Percentiles rank a stretch among this genome's conserved stretches.
Conservation (phyloP, 2,113 vertebrate genomes). For the Chamaea fasciata region DNA sequence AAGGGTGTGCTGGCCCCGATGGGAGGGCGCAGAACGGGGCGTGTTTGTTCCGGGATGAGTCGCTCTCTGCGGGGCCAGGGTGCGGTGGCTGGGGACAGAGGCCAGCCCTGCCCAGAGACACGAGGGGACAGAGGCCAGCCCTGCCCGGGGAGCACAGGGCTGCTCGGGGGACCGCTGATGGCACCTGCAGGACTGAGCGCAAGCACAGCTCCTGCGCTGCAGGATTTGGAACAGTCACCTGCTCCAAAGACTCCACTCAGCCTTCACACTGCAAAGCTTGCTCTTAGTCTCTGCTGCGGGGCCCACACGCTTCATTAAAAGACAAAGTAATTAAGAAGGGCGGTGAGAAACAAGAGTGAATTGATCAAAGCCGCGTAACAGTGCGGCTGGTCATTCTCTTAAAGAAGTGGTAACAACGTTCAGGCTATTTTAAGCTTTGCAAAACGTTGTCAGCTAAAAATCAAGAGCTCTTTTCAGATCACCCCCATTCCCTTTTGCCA, state of each 20-base stretch:
- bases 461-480: background rate
- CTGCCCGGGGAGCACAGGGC: no score
- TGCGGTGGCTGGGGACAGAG: no score
- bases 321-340: background rate
- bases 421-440: background rate
- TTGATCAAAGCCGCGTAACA: background rate
- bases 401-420: background rate
- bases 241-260: background rate
- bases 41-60: no score
- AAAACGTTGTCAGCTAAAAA: background rate
- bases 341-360: background rate
- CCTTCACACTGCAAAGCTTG: rapidly evolving
- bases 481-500: no score
- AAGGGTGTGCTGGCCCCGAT: no score
- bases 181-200: rapidly evolving
- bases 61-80: no score
- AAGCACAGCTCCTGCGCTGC: background rate
- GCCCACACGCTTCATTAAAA: background rate
- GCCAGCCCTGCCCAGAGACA: background rate
- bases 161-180: no score
- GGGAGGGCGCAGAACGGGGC: no score
- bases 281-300: rapidly evolving
- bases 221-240: no score
- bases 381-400: no score
- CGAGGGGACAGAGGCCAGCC: background rate